phyloP scores from a whole-genome alignment of 2,888 invertebrate species.

The Theretra japonica region DNA sequence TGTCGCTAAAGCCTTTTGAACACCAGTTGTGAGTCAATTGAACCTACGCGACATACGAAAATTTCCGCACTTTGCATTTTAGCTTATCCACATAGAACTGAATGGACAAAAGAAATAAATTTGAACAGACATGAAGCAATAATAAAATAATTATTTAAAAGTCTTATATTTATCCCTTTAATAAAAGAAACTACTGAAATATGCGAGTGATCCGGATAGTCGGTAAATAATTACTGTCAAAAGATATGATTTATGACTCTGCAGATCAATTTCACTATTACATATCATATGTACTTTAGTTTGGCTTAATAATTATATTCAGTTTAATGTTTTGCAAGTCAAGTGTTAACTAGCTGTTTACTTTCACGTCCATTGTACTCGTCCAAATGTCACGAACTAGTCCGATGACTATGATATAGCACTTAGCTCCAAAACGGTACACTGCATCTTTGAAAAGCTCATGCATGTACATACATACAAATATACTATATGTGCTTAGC shows the following conservation, averaged over 20 bases:
- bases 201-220: too few species aligned
- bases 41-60: background rate
- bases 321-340: background rate
- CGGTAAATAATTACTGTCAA: background rate
- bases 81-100: background rate
- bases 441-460: conserved; percentile 30
- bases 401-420: background rate
- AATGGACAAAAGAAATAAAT: background rate
- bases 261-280: background rate
- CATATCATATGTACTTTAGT: background rate
- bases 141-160: too few species aligned
- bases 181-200: too few species aligned
- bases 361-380: conserved; percentile 15
- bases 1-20: background rate
- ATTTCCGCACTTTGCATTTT: background rate
- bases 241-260: background rate
- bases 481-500: conserved; percentile 30
- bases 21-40: background rate
- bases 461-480: too few species aligned
- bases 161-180: too few species aligned
- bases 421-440: conserved; percentile 1
- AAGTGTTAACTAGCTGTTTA: background rate
- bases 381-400: background rate
- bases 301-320: background rate
- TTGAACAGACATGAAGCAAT: too few species aligned